phyloP scores from a whole-genome alignment of 2,888 invertebrate genomes.

The Dolomedes plantarius region DNA sequence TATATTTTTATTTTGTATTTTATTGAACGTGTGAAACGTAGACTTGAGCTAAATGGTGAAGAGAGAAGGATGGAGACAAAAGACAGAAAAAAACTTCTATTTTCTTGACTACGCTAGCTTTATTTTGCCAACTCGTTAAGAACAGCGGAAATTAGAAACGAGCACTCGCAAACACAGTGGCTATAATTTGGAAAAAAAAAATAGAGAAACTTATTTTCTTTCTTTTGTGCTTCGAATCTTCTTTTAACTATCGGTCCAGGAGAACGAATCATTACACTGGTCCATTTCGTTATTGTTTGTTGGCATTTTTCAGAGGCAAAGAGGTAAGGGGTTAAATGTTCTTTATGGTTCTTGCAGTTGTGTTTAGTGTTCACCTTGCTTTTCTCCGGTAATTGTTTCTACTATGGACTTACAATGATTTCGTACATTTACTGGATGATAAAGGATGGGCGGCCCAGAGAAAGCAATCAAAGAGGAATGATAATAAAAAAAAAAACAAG shows the following conservation, averaged over 20 bases:
- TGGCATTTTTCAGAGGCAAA: background rate
- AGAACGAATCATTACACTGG: background rate
- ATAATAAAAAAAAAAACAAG: background rate
- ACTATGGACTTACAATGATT: background rate
- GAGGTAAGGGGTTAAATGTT: background rate
- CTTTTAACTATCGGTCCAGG: background rate
- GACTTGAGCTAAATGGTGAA: constrained; percentile 41
- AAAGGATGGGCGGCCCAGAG: background rate
- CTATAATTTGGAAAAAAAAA: background rate
- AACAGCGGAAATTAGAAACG: constrained; percentile 48
- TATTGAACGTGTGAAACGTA: constrained; percentile 60
- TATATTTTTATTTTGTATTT: constrained; percentile 36
- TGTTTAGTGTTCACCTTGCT: background rate
- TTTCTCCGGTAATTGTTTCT: background rate
- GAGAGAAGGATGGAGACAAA: background rate
- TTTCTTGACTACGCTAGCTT: constrained; percentile 54
- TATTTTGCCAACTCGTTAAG: constrained; percentile 64
- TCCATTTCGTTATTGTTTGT: background rate
- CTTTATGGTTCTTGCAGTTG: background rate
- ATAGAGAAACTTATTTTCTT: background rate
- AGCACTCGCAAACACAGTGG: constrained; percentile 25
- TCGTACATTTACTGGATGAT: background rate
- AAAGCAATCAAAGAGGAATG: background rate
- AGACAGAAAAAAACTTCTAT: constrained; percentile 15
- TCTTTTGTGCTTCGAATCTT: background rate